Evolutionary conservation across 2,797 vertebrate species (phyloP).

Genomic region (Buphagus erythrorhynchus): DNA sequence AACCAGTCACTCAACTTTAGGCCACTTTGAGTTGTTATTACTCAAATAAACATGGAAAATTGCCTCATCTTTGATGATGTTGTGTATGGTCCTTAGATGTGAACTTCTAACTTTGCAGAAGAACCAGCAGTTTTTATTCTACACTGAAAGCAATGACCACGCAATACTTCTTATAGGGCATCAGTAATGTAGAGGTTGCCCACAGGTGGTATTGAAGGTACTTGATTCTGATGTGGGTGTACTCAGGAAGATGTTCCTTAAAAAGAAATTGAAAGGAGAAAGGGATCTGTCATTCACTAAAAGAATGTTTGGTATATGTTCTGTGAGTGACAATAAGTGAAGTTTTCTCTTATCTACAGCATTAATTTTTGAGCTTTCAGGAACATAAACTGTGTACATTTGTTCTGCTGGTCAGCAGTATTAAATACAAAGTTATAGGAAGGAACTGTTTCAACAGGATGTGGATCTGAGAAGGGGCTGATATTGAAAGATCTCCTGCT

Average conservation of each 20-base stretch:
- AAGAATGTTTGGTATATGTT: background rate
- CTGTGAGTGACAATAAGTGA: background rate
- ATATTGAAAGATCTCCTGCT: background rate
- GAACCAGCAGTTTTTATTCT: background rate
- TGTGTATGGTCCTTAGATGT: background rate
- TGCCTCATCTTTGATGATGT: background rate
- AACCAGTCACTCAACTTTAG: background rate
- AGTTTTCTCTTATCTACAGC: background rate
- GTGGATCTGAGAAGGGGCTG: background rate
- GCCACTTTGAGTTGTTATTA: background rate
- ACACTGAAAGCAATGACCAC: background rate
- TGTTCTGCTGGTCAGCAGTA: background rate
- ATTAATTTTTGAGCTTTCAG: background rate
- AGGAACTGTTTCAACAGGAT: background rate
- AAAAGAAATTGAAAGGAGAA: background rate
- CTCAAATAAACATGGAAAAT: background rate
- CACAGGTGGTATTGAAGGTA: background rate
- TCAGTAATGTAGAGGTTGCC: background rate
- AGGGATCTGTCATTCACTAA: fast-evolving
- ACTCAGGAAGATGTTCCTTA: background rate
- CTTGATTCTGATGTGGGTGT: background rate
- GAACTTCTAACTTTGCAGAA: background rate
- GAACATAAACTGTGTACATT: background rate
- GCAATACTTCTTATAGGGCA: background rate
- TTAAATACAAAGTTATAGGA: background rate